phyloP scores from a whole-genome alignment of 2,113 vertebrate genomes.

The Catharus minimus region DNA sequence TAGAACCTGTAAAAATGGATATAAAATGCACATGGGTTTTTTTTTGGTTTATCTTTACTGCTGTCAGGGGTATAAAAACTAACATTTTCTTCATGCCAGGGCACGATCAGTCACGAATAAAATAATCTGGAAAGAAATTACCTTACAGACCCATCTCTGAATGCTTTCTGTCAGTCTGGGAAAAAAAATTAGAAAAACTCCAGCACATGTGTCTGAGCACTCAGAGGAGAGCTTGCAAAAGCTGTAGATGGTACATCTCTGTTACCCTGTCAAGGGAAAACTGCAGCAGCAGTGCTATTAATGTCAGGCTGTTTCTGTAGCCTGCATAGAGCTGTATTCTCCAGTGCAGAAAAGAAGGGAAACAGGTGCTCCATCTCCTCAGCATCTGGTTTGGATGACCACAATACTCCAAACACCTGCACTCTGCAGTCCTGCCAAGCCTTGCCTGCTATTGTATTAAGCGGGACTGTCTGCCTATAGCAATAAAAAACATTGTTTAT shows the following conservation, averaged over 20 bases:
- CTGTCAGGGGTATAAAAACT: constrained; percentile 33
- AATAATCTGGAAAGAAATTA: constrained; percentile 30
- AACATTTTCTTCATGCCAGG: not conserved
- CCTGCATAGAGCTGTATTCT: constrained; percentile 13
- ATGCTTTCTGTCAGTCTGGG: not conserved
- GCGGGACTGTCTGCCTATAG: constrained; percentile 66
- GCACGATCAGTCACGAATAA: rapidly evolving
- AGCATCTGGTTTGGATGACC: constrained; percentile 79
- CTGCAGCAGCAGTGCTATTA: not conserved
- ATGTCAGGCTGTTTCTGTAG: constrained; percentile 17
- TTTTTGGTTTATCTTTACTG: not conserved
- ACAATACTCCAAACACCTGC: constrained; percentile 79
- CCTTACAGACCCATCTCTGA: not conserved
- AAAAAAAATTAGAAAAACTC: not conserved
- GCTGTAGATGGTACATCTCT: constrained; percentile 13
- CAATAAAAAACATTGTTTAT: constrained; percentile 75
- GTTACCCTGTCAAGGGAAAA: constrained; percentile 46
- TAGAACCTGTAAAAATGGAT: constrained; percentile 14
- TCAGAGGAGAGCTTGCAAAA: constrained; percentile 21
- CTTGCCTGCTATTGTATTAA: constrained; percentile 76
- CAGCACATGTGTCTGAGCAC: not conserved
- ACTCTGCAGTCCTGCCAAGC: constrained; percentile 58
- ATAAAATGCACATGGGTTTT: constrained; percentile 4
- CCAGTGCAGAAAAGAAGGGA: constrained; percentile 71
- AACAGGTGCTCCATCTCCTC: constrained; percentile 76